These are phyloP conservation scores for Wasmannia auropunctata DNA, from an alignment of 1,140 invertebrate species.

Conservation along the genomic window DNA sequence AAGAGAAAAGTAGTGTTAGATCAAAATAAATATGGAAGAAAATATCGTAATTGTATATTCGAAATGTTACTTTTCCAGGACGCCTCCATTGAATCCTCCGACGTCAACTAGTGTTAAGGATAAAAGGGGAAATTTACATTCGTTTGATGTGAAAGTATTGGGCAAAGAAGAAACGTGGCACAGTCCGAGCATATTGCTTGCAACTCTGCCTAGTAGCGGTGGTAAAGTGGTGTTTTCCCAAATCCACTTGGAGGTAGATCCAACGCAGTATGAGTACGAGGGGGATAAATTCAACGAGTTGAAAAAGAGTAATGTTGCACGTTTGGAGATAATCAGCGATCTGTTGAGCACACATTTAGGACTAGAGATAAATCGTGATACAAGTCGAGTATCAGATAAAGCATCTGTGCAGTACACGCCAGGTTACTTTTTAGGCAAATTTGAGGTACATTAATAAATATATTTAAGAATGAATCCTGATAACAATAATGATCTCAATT, in stretches of 20 bases:
- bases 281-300: slow-evolving; percentile 88
- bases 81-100: slow-evolving; percentile 77
- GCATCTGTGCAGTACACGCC: slow-evolving; percentile 84
- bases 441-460: slow-evolving; percentile 88
- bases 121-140: slow-evolving; percentile 88
- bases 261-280: slow-evolving; percentile 86
- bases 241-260: slow-evolving; percentile 87
- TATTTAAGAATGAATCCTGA: slow-evolving; percentile 54
- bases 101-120: slow-evolving; percentile 87
- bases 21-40: not conserved
- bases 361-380: slow-evolving; percentile 85
- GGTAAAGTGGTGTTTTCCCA: slow-evolving; percentile 94
- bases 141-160: slow-evolving; percentile 90
- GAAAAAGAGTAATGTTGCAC: slow-evolving; percentile 87
- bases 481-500: not conserved
- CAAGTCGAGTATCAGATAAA: not conserved
- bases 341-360: slow-evolving; percentile 88
- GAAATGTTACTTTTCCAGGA: slow-evolving; percentile 11
- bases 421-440: slow-evolving; percentile 91
- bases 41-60: not conserved
- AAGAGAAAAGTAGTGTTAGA: not conserved
- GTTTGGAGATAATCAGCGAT: slow-evolving; percentile 92
- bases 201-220: slow-evolving; percentile 87
- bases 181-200: slow-evolving; percentile 92
- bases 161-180: slow-evolving; percentile 94